These are phyloP conservation scores for Zosterops hypoxanthus DNA, from an alignment of 2,113 vertebrate species.

Conservation along the genomic window DNA sequence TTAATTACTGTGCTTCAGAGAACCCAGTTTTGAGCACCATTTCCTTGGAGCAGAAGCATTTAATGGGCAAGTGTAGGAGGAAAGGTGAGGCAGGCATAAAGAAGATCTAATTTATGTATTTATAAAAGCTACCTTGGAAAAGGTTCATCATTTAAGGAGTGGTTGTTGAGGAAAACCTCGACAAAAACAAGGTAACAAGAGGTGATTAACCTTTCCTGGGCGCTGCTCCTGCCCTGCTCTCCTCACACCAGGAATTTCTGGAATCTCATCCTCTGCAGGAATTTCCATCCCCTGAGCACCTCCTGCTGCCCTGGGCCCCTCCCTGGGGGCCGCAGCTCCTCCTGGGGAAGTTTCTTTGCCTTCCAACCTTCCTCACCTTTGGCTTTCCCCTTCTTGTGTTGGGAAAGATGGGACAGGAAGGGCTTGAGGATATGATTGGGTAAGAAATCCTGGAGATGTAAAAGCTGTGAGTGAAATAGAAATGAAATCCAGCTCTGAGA, in stretches of 20 bases:
- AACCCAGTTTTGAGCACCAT: not conserved
- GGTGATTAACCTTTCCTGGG: not conserved
- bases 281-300: not conserved
- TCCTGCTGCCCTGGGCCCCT: not conserved
- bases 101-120: not conserved
- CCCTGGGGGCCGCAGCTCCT: not conserved
- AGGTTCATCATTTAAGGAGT: not conserved
- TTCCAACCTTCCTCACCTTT: accelerated
- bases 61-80: not conserved
- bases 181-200: not conserved
- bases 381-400: not conserved
- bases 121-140: not conserved
- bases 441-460: no score
- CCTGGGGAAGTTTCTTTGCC: not conserved
- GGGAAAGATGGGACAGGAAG: no score
- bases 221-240: not conserved
- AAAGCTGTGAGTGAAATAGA: no score
- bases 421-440: no score
- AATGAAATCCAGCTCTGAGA: no score
- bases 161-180: not conserved
- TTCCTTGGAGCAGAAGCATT: not conserved
- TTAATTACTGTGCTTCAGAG: not conserved
- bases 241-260: not conserved
- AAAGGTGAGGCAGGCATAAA: not conserved
- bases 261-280: not conserved